Evolutionary conservation across 1,140 invertebrate genomes (phyloP).

Genomic region (Cherax quadricarinatus): DNA sequence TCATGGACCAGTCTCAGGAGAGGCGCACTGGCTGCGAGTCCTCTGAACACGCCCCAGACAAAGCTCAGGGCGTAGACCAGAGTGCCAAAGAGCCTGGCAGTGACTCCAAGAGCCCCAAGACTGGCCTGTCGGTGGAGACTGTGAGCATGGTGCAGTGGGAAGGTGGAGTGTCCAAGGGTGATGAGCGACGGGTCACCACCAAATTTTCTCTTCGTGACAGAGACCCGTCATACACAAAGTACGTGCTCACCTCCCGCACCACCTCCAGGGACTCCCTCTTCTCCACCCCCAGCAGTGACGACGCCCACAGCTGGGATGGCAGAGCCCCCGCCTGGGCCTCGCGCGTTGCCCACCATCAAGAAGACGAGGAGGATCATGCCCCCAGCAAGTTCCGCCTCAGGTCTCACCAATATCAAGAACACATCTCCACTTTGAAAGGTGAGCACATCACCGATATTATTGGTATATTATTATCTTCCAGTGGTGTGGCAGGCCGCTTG

Average conservation of each 20-base stretch:
- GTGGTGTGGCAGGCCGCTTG: no score
- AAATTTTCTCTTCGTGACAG: constrained; percentile 54
- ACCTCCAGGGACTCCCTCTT: constrained; percentile 59
- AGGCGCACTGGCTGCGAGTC: neutral
- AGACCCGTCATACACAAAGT: constrained; percentile 59
- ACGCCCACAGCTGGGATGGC: constrained; percentile 45
- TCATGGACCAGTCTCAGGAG: neutral
- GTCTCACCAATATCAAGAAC: constrained; percentile 89
- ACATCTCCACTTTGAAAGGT: constrained; percentile 92
- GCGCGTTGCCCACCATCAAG: constrained; percentile 71
- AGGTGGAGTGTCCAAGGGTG: constrained; percentile 13
- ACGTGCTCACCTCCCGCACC: constrained; percentile 56
- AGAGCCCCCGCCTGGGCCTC: constrained; percentile 44
- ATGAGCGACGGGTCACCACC: constrained; percentile 40
- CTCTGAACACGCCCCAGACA: constrained; percentile 5
- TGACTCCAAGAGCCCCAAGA: constrained; percentile 37
- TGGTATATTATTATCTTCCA: no score
- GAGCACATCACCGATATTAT: constrained; percentile 74
- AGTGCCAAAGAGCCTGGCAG: constrained; percentile 8
- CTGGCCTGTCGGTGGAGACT: constrained; percentile 39
- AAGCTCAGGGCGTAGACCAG: constrained; percentile 13
- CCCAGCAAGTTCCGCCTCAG: constrained; percentile 81
- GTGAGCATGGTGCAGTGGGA: constrained; percentile 57
- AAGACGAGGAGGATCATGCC: constrained; percentile 81
- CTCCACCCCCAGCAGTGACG: constrained; percentile 60